Evolutionary conservation across 2,888 invertebrate species (phyloP).

Genomic region (Stenotaenia linearis): DNA sequence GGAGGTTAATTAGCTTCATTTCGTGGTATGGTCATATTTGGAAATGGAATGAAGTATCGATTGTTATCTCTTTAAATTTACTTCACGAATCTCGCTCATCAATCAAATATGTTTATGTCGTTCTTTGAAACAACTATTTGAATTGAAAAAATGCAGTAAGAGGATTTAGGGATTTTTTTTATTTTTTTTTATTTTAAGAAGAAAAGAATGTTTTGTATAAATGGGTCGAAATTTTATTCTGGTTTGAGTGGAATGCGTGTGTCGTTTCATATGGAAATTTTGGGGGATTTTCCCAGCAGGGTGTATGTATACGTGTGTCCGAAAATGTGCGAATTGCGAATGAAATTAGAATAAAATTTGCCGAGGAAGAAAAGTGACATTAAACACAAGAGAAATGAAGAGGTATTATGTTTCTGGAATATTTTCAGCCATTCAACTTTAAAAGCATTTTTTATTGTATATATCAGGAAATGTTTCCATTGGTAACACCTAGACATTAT

Average conservation of each 20-base stretch:
- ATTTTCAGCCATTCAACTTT: too few species aligned
- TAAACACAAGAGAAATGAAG: neutral
- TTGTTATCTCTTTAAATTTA: neutral
- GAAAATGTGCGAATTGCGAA: neutral
- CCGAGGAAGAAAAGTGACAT: neutral
- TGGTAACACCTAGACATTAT: too few species aligned
- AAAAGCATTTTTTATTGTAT: too few species aligned
- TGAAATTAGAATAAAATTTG: neutral
- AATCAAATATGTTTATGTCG: neutral
- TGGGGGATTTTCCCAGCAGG: neutral
- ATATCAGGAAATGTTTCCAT: too few species aligned
- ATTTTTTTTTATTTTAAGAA: neutral
- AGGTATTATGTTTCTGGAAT: neutral
- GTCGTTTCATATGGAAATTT: neutral
- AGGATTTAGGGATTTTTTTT: neutral
- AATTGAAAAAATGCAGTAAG: neutral
- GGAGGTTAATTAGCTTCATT: conserved; percentile 14
- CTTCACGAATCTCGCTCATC: neutral
- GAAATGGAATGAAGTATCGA: neutral
- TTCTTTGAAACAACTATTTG: neutral
- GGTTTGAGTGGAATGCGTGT: neutral
- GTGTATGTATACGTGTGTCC: neutral
- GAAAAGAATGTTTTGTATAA: neutral
- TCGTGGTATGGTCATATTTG: neutral
- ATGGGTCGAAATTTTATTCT: neutral